Evolutionary conservation across 1,140 invertebrate species (phyloP), one percentile per base, ranked within the genome.

Genomic region (Macrobrachium nipponense): DNA sequence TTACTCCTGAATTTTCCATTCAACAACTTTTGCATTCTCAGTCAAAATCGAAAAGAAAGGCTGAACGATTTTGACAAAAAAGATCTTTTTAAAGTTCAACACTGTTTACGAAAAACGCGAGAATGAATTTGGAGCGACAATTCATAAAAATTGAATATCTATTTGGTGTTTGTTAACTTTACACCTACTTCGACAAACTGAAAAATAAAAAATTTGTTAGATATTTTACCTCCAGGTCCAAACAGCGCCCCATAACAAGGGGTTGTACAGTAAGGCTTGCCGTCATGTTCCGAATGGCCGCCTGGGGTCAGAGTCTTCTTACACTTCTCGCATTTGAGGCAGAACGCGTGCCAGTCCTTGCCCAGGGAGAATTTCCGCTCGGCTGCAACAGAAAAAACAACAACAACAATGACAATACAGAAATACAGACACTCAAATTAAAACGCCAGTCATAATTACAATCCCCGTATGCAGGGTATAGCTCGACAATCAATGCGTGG

Each of bases 341-440:
- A 96, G 15, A 92, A 92, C 11, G 93, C 91, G 89, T 96, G 95
- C 95, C 95, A 96, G 90, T 96, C 95, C 90, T 96, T 96, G 8
- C 95, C 95, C 72, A 96, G 90, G 15, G 95, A 96, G 0, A 94
- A 94, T 90, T 96, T 95, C 86, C 95, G 93, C 90, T 96, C 95
- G 76, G 95, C 95, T 96, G 91, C 82, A 93, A 94, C 89, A 90
- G 78, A 89, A 89, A 81, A 60, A 76, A 36, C 20, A 64, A 60
- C 17, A 43, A 73, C 10, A 23, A 20, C 59, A 23, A 51, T 51
- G 4, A 58, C 36, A 11, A 10, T 36, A 51, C n/a, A 15, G 44
- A n/a, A n/a, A n/a, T n/a, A n/a, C n/a, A n/a, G 17, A 10, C 0
- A 59, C 17, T 18, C 12, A 58, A 15, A 18, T 5, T 23, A 51